Conservation (phyloP, 2,888 invertebrate genomes). For the Camponotus fellah region DNA sequence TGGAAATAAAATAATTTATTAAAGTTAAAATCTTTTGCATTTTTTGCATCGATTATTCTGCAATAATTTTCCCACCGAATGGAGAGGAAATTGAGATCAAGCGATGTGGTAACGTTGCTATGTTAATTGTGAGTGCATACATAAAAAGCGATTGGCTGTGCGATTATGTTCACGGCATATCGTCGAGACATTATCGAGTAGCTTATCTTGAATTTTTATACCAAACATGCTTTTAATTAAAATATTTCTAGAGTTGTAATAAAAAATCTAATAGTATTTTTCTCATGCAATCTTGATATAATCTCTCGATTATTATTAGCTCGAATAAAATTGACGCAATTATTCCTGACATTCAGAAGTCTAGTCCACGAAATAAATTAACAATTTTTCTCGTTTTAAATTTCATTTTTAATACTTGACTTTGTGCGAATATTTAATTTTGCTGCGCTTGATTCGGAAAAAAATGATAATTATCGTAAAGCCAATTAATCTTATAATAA, state of each 20-base stretch:
- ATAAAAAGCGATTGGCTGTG: background rate
- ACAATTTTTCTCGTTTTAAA: background rate
- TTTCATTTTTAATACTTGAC: background rate
- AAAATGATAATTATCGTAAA: constrained; percentile 22
- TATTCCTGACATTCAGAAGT: background rate
- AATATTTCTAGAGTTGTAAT: background rate
- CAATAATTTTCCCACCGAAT: background rate
- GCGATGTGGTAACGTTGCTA: background rate
- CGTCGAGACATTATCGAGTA: background rate
- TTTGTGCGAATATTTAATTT: constrained; percentile 24
- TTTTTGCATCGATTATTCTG: background rate
- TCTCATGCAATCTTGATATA: background rate
- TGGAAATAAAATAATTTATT: background rate
- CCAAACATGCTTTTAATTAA: background rate
- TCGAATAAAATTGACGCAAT: background rate
- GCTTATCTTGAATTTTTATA: background rate
- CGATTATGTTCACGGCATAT: background rate
- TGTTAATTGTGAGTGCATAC: background rate
- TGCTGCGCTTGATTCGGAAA: background rate
- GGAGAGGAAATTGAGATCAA: background rate
- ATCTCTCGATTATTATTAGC: background rate
- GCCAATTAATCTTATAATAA: background rate
- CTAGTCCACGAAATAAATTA: background rate
- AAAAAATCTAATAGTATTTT: background rate
- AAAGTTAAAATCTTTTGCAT: background rate